These are phyloP conservation scores for Thymallus thymallus DNA, from an alignment of 2,113 vertebrate genomes.

Conservation along the genomic window DNA sequence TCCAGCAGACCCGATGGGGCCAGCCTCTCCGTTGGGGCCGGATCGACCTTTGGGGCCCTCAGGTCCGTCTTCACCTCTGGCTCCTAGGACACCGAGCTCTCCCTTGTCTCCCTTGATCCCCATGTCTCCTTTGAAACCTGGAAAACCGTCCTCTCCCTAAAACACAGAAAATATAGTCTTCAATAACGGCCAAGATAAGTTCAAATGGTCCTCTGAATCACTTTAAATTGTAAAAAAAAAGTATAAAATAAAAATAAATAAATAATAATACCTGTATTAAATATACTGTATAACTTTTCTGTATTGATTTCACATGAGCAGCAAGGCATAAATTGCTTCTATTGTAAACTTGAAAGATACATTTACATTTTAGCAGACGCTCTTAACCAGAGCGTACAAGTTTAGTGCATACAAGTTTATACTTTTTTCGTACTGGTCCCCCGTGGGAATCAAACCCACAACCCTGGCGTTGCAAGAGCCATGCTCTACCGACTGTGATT, in stretches of 20 bases:
- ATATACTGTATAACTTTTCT: too few species aligned
- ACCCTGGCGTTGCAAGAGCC: too few species aligned
- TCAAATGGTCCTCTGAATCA: neutral
- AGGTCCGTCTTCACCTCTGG: slow-evolving; percentile 93
- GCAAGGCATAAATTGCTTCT: neutral
- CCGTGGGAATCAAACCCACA: too few species aligned
- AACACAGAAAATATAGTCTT: slow-evolving; percentile 17
- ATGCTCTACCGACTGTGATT: too few species aligned
- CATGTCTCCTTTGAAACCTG: slow-evolving; percentile 99
- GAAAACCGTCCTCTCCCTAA: slow-evolving; percentile 97
- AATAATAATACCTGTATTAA: too few species aligned
- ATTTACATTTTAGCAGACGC: too few species aligned
- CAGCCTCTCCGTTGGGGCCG: slow-evolving; percentile 86
- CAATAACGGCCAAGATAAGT: too few species aligned
- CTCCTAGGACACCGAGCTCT: slow-evolving; percentile 82
- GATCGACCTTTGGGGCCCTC: slow-evolving; percentile 95
- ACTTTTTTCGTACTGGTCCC: too few species aligned
- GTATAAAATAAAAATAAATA: neutral
- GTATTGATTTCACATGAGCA: neutral
- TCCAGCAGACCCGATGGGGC: slow-evolving; percentile 84
- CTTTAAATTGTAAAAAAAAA: neutral
- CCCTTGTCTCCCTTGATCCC: slow-evolving; percentile 97
- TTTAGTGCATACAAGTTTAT: too few species aligned
- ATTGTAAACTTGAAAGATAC: slow-evolving; percentile 16
- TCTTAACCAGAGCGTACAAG: too few species aligned